Base-by-base conservation (phyloP, 2,888 invertebrate species). In the Sycophila texana region DNA sequence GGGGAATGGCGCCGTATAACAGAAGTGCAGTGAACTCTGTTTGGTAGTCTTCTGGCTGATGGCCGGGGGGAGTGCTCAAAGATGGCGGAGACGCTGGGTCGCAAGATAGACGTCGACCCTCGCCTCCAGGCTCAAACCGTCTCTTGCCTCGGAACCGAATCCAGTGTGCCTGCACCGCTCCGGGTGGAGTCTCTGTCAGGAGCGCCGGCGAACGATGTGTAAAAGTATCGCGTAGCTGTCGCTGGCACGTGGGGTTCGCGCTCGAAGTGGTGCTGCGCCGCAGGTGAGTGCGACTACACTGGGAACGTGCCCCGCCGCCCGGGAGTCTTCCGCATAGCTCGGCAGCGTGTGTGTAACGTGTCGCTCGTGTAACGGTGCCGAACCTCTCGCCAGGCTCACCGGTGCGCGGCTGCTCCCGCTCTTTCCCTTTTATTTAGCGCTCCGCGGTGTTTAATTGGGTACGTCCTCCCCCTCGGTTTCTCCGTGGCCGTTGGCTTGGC, bases 31-130 rank as follows among this genome's bases (percentile, higher is more conserved):
- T 73, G 61, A 73, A 55, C 75, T 68, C 26, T 49, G 57, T 63
- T 47, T 67, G 67, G 70, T 80, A 80, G 68, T 80, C 63, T 39
- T 74, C 67, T 47, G 75, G 67, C 75, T 66, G 58, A 66, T 65
- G 79, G 55, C 60, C 53, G 63, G 73, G 49, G 58, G 39, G 18
- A 51, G 16, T 16, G 16, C 12, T 72, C 55, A 68, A 80, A 81
- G 55, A 81, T 81, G 80, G 77, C 77, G 77, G 71, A 74, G 77
- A 77, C 74, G 80, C 74, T 81, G 20, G 65, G 66, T 70, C 26
- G 51, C n/a, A 55, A 68, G 53, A 55, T 67, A 61, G 71, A 74
- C 55, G 70, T 53, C 70, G 66, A 57, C 18, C 26, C 14, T 47
- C 4, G 14, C 16, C 4, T 66, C 20, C 47, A 39, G 39, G 39